Evolutionary conservation across 2,113 vertebrate species (phyloP).

Genomic region (Mastomys natalensis): DNA sequence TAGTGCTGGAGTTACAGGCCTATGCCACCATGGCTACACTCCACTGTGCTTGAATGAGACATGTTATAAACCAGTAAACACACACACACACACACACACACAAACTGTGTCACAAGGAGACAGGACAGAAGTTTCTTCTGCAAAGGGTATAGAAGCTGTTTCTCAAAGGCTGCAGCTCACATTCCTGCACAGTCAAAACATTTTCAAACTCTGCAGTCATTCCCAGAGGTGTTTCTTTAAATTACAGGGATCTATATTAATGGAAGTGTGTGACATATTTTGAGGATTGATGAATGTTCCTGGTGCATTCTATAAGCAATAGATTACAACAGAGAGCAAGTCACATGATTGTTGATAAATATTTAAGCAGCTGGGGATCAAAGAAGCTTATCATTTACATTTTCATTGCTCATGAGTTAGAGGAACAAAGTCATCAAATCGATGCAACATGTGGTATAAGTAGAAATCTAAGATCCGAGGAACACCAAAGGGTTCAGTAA

Average conservation of each 20-base stretch:
- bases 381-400: not conserved
- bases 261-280: not conserved
- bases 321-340: not conserved
- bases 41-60: too few species aligned
- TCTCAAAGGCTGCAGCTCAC: not conserved
- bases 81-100: too few species aligned
- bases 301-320: too few species aligned
- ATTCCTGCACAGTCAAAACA: too few species aligned
- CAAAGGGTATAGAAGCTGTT: not conserved
- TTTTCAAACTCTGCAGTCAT: too few species aligned
- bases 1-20: too few species aligned
- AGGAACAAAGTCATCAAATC: not conserved
- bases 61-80: too few species aligned
- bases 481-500: not conserved
- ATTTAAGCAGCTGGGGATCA: not conserved
- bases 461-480: not conserved
- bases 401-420: not conserved
- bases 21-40: too few species aligned
- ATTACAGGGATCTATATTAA: fast-evolving
- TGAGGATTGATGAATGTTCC: too few species aligned
- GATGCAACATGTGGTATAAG: not conserved
- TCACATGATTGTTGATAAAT: not conserved
- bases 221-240: too few species aligned
- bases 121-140: too few species aligned
- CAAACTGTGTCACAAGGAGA: too few species aligned